Conservation (phyloP, 2,888 invertebrate species). For the Chaetogeoica ovagalla region DNA sequence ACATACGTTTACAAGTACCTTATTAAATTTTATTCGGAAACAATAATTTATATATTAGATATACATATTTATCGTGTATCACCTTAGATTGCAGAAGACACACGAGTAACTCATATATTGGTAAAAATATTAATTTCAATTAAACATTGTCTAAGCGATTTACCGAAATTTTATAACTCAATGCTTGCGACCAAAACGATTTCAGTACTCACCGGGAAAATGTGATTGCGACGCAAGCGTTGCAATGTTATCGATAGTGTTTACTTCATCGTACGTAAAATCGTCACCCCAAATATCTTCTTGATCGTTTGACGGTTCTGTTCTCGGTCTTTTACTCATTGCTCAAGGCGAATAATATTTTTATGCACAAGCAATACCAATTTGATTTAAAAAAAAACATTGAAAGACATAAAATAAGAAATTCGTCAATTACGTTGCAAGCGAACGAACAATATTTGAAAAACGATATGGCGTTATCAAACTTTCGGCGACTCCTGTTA, state of each 20-base stretch:
- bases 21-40: not conserved
- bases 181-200: no score
- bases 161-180: no score
- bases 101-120: no score
- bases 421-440: no score
- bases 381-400: no score
- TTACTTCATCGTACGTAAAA: conserved; percentile 48
- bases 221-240: conserved; percentile 39
- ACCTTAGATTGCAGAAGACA: no score
- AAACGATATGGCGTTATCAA: conserved; percentile 23
- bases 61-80: no score
- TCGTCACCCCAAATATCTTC: conserved; percentile 49
- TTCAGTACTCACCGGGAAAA: conserved; percentile 5
- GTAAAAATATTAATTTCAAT: no score
- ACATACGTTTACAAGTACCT: not conserved
- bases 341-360: not conserved
- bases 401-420: no score
- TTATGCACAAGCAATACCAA: no score
- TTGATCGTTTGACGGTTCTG: conserved; percentile 8
- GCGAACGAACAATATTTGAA: not conserved
- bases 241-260: conserved; percentile 35
- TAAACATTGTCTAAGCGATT: no score
- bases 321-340: conserved; percentile 48
- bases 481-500: not conserved
- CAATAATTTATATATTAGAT: not conserved